These are phyloP conservation scores for Falcunculus frontatus DNA, from an alignment of 2,113 vertebrate genomes.

Conservation along the genomic window DNA sequence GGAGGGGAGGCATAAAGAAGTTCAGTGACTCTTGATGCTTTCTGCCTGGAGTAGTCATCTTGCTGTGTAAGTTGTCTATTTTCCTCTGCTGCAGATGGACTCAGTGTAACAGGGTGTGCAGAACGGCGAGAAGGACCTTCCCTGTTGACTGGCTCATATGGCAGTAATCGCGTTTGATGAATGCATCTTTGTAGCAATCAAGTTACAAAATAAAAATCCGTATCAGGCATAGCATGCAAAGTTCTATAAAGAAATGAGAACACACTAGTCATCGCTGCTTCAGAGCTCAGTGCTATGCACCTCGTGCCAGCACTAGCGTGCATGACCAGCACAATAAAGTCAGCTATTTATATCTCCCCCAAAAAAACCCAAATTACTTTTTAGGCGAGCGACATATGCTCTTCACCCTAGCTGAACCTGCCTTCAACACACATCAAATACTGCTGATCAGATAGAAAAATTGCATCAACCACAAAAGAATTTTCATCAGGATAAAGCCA, in stretches of 20 bases:
- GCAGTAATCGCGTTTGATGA: neutral
- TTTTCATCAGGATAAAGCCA: neutral
- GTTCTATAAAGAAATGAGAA: neutral
- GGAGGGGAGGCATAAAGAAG: neutral
- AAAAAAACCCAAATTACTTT: neutral
- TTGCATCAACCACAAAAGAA: neutral
- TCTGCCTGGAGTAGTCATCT: neutral
- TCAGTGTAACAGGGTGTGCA: neutral
- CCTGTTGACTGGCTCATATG: neutral
- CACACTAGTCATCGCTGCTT: neutral
- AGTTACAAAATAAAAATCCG: neutral
- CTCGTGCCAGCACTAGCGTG: neutral
- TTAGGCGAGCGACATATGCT: neutral
- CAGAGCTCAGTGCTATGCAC: neutral
- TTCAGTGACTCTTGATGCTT: neutral
- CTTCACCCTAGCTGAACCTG: constrained; percentile 33
- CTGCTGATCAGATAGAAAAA: neutral
- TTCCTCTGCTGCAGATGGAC: neutral
- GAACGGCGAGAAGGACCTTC: neutral
- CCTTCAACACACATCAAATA: neutral
- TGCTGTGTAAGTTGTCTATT: neutral
- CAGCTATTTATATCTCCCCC: neutral
- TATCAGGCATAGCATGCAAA: neutral
- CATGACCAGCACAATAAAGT: constrained; percentile 4
- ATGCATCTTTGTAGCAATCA: neutral